Evolutionary conservation across 1,140 invertebrate genomes (phyloP), one percentile per base, ranked within the genome.

Genomic region (Papilio machaon): DNA sequence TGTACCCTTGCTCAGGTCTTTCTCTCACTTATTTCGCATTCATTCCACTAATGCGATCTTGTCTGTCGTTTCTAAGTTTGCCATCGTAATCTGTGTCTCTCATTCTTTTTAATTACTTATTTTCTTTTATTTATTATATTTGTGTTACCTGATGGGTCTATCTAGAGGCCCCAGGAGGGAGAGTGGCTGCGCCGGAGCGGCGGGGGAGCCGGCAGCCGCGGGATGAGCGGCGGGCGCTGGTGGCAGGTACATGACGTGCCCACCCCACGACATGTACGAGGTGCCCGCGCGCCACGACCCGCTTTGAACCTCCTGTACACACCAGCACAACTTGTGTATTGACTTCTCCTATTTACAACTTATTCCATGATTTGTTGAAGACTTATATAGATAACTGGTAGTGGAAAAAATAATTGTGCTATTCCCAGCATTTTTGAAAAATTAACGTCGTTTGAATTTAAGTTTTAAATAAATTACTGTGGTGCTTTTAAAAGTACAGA

Each of bases 201-300:
- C 95, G 76, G 96, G 38, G 19, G 38, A 91, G 92, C 84, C 93
- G 92, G 38, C 23, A 30, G 92, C 84, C 93, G 92, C 46, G 90
- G n/a, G 88, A n/a, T 82, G 82, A 0, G 89, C 91, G 83, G 95
- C 95, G 73, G 96, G 96, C 74, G 96, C 96, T 2, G 97, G 97
- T 0, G 97, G 97, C 47, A 98, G 95, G 91, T 98, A 98, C 96
- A 98, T 97, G 9, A 97, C 96, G 88, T 97, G 96, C 1, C 96
- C 96, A 5, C 96, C 96, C 76, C 95, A 95, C 19, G 91, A 93
- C 79, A 95, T 80, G 86, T 94, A 94, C 10, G 94, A 93, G 81
- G 74, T 86, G 47, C 84, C 86, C 0, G 82, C 85, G 7, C 87
- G 85, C 90, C 91, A 93, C 17, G 87, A 74, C 1, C 76, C 80